Base-by-base conservation (phyloP, 2,797 vertebrate genomes). In the Malacoraja senta region DNA sequence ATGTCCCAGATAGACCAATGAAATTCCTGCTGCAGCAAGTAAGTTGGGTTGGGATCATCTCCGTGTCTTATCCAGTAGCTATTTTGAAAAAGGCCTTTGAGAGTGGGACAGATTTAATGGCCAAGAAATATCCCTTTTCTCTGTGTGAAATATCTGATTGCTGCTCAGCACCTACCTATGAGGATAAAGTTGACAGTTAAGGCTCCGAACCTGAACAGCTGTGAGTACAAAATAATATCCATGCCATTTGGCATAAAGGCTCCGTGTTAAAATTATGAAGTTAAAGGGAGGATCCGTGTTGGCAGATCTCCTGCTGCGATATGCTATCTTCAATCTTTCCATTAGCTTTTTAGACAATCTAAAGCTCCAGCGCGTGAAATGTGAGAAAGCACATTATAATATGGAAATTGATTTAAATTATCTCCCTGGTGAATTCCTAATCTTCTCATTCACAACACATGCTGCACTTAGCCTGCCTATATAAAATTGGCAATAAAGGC, bases 361-460 rank as follows among this genome's bases (percentile, higher is more conserved):
- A 21, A 68, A 68, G 61, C n/a, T 88, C 17, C 65, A n/a, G 15
- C 21, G 61, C 63, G 9, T 21, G 9, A 65, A 68, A 35, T 35
- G 63, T 68, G 61, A 68, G n/a, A 35, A 65, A 88, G n/a, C 81
- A 35, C 63, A 88, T 68, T 68, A 88, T 68, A 88, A 68, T 68
- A 88, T 68, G n/a, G 61, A 88, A 88, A 35, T 88, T 68, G 84
- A 88, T 65, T 88, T 65, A 35, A 35, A 35, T 88, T 88, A 68
- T 38, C 63, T 32, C 63, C 32, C 3, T 35, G 15, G 84, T 88
- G 61, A 88, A 88, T 88, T 88, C 21, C 77, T 65, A 68, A 35
- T 68, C 61, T 88, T 88, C 63, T 35, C 63, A 10, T 68, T 88
- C 29, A 32, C 29, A 21, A 17, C 32, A 32, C 2, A 21, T 61